Base-by-base conservation (phyloP, 1,140 invertebrate species). In the Heterodera carotae region DNA sequence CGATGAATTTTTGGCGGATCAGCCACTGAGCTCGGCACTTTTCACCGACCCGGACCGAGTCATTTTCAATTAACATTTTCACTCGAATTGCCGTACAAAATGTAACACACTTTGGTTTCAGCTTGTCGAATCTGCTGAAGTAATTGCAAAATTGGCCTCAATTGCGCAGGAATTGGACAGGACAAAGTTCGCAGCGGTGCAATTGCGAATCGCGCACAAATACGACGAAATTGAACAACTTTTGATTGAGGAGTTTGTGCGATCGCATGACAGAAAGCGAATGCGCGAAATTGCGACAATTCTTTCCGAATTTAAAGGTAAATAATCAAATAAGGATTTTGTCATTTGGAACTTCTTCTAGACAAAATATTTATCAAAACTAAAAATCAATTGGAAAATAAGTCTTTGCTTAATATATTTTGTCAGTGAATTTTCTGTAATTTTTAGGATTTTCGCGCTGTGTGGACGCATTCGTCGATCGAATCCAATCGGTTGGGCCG, bases 381-480 rank as follows among this genome's bases (percentile, higher is more conserved):
- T n/a, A n/a, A n/a, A n/a, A n/a, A n/a, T n/a, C n/a, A n/a, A n/a
- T n/a, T n/a, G n/a, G n/a, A n/a, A n/a, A n/a, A n/a, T n/a, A n/a
- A n/a, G n/a, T n/a, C n/a, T n/a, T n/a, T n/a, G n/a, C n/a, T n/a
- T n/a, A n/a, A n/a, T n/a, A n/a, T n/a, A n/a, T n/a, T n/a, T n/a
- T n/a, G n/a, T n/a, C n/a, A n/a, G n/a, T n/a, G n/a, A n/a, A n/a
- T n/a, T n/a, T n/a, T n/a, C n/a, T n/a, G n/a, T n/a, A 7, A 0
- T 43, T 43, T 43, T 43, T 43, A 74, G 72, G 72, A 2, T 98
- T 98, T 89, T 93, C 93, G 0, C 92, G 96, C 81, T 98, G 96
- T 89, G 92, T 98, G 76, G 93, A 98, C 90, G 94, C 94, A 0
- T 99, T 95, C 87, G 98, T 98, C 83, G 94, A 97, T 88, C 93